A percentile compares a stretch with the other conserved stretches of the same genome.
These are phyloP conservation scores for Eutrigla gurnardus DNA, from an alignment of 2,797 vertebrate genomes.

Conservation along the genomic window DNA sequence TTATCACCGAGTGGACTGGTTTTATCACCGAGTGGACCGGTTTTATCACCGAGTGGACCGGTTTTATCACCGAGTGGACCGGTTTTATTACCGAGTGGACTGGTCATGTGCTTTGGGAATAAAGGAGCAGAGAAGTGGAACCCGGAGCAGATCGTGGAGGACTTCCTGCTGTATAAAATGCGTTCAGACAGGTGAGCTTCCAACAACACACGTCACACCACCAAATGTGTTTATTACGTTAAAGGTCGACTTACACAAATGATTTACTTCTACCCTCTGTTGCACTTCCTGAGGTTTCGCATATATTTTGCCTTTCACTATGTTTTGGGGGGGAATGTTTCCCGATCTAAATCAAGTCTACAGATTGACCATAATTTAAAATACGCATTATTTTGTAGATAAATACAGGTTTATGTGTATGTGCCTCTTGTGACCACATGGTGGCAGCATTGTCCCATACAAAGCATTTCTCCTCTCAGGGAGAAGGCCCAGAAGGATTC, in stretches of 20 bases:
- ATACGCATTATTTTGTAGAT: not conserved
- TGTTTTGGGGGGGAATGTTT: too few relatives aligned
- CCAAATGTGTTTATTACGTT: too few relatives aligned
- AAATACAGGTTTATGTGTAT: not conserved
- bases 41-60: too few relatives aligned
- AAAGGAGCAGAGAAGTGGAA: too few relatives aligned
- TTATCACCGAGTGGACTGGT: not conserved
- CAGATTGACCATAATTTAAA: not conserved
- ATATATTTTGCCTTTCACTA: too few relatives aligned
- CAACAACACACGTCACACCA: not conserved
- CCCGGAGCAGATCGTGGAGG: not conserved
- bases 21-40: too few relatives aligned
- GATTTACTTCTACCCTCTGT: too few relatives aligned
- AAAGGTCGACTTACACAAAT: too few relatives aligned
- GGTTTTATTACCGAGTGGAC: not conserved
- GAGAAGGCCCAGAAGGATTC: conserved; percentile 12
- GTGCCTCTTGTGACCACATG: conserved; percentile 34
- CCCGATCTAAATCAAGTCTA: too few relatives aligned
- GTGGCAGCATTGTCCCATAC: conserved; percentile 34
- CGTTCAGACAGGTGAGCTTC: not conserved
- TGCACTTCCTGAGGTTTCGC: too few relatives aligned
- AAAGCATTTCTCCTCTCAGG: not conserved
- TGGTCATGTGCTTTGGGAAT: not conserved
- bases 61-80: too few relatives aligned
- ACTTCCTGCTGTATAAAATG: not conserved